Percentiles rank a stretch among this genome's conserved stretches.
Evolutionary conservation across 2,888 invertebrate species (phyloP).

Genomic region (Drosophila sordidapex): DNA sequence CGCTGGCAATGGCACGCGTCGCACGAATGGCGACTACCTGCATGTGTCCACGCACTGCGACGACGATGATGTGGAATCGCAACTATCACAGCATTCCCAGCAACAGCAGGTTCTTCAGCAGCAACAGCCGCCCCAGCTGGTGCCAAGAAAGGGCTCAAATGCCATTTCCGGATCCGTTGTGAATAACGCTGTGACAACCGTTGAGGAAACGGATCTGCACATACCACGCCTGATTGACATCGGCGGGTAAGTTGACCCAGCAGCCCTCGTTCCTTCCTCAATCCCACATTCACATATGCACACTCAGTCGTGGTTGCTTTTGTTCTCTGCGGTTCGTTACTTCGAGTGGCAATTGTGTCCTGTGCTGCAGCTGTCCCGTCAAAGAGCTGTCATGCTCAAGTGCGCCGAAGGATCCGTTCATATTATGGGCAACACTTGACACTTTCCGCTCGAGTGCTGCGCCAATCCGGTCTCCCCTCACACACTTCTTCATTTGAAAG

Average conservation of each 20-base stretch:
- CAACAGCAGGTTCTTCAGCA: conserved; percentile 43
- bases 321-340: conserved; percentile 78
- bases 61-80: conserved; percentile 86
- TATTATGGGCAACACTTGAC: conserved; percentile 83
- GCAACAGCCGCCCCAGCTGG: conserved; percentile 28
- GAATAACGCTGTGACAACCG: conserved; percentile 61
- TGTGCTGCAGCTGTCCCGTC: conserved; percentile 63
- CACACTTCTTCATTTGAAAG: conserved; percentile 4
- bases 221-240: conserved; percentile 88
- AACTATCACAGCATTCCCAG: conserved; percentile 48
- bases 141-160: conserved; percentile 54
- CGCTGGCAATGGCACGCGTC: conserved; percentile 83
- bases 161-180: conserved; percentile 51
- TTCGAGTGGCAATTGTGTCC: conserved; percentile 78
- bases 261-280: background rate
- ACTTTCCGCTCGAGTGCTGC: conserved; percentile 66
- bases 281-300: conserved; percentile 1
- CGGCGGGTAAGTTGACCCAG: conserved; percentile 86
- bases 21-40: conserved; percentile 89
- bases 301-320: conserved; percentile 40
- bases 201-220: conserved; percentile 87
- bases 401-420: conserved; percentile 54
- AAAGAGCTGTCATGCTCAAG: conserved; percentile 80
- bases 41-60: conserved; percentile 88
- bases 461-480: background rate